A percentile compares a stretch with the other conserved stretches of the same genome.
These are phyloP conservation scores for Petrocephalus sullivani DNA, from an alignment of 2,797 vertebrate genomes.

Conservation along the genomic window DNA sequence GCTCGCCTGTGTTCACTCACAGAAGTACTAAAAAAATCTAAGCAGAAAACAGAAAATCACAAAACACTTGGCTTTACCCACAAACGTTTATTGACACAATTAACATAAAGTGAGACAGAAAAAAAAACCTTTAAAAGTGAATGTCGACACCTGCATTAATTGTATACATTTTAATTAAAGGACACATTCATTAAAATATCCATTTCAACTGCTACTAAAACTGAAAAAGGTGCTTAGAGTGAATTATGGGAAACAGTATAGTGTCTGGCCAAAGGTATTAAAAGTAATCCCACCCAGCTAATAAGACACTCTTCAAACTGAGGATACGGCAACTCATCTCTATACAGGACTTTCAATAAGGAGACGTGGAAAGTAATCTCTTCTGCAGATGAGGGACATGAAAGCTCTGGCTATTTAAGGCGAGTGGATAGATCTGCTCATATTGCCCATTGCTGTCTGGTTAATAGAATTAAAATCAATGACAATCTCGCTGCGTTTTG, in stretches of 20 bases:
- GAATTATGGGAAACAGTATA: slow-evolving; percentile 1
- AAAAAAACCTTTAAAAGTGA: background rate
- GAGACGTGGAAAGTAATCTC: background rate
- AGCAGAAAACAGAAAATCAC: background rate
- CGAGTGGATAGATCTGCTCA: slow-evolving; percentile 52
- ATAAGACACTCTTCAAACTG: background rate
- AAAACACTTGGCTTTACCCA: background rate
- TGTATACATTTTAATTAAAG: background rate
- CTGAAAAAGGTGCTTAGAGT: background rate
- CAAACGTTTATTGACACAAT: background rate
- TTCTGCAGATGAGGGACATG: background rate
- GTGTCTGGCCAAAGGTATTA: background rate
- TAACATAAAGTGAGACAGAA: background rate
- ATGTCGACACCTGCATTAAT: background rate
- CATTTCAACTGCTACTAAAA: background rate
- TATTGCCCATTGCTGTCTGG: slow-evolving; percentile 52
- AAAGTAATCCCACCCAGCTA: background rate
- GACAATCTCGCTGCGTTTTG: slow-evolving; percentile 76
- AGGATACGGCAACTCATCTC: background rate
- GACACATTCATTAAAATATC: background rate
- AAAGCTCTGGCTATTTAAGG: background rate
- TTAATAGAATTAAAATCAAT: slow-evolving; percentile 93
- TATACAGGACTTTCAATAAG: background rate
- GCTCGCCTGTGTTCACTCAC: background rate
- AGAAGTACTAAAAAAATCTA: background rate